These are phyloP conservation scores for Actinernus sp. DNA, from an alignment of 92 coral and sea anemone genomes.

Conservation along the genomic window DNA sequence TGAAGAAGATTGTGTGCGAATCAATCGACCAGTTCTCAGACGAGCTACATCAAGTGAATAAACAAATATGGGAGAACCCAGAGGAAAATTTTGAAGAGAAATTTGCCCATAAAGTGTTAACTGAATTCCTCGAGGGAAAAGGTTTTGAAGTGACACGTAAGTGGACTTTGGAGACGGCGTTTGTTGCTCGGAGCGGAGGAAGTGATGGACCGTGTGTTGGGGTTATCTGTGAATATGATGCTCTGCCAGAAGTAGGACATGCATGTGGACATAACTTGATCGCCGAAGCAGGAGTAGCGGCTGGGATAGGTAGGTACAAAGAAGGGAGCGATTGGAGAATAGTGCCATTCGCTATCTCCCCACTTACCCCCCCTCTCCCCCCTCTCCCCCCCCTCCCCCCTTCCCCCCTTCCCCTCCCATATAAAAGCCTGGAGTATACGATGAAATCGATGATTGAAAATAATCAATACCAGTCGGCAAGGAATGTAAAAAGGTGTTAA, in stretches of 20 bases:
- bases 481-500: too few species aligned
- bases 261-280: conserved; percentile 96
- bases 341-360: too few species aligned
- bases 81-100: conserved; percentile 67
- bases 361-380: too few species aligned
- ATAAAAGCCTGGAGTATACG: too few species aligned
- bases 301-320: conserved; percentile 85
- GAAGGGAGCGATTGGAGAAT: too few species aligned
- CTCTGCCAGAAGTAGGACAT: conserved; percentile 87
- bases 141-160: conserved; percentile 79
- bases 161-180: conserved; percentile 86
- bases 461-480: too few species aligned
- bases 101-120: conserved; percentile 70
- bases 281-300: conserved; percentile 93
- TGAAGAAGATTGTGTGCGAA: conserved; percentile 66
- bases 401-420: too few species aligned
- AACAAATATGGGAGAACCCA: conserved; percentile 82
- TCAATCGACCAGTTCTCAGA: conserved; percentile 68
- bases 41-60: conserved; percentile 68
- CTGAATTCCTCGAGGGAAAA: conserved; percentile 64
- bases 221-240: conserved; percentile 89
- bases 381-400: too few species aligned
- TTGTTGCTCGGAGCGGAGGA: conserved; percentile 66
- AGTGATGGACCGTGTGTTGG: conserved; percentile 68
- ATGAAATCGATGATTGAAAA: too few species aligned